Evolutionary conservation across 2,797 vertebrate species (phyloP).

Genomic region (Tangara arthus): DNA sequence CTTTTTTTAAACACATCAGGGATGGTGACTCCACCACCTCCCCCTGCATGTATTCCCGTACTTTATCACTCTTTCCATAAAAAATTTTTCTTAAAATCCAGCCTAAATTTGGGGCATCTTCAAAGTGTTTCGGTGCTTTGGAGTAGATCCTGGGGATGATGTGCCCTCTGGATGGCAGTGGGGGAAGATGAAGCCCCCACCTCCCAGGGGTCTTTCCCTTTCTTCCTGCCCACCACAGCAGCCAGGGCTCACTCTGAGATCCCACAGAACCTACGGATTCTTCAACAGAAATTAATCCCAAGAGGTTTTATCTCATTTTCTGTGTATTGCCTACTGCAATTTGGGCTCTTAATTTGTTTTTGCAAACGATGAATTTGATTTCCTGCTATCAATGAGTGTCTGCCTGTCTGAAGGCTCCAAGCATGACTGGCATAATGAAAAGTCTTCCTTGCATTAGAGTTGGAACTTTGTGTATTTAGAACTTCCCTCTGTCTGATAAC

Average conservation of each 20-base stretch:
- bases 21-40: not conserved
- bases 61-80: not conserved
- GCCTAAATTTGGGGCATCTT: not conserved
- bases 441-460: not conserved
- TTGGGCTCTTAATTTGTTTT: conserved; percentile 38
- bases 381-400: not conserved
- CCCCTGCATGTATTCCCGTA: not conserved
- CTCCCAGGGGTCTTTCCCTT: not conserved
- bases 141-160: not conserved
- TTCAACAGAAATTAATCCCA: not conserved
- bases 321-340: not conserved
- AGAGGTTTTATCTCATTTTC: not conserved
- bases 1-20: not conserved
- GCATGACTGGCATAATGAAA: conserved; percentile 37
- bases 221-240: not conserved
- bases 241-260: not conserved
- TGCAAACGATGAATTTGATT: not conserved
- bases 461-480: not conserved
- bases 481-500: not conserved
- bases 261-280: not conserved
- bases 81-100: not conserved
- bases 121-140: not conserved
- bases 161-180: not conserved
- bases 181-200: not conserved
- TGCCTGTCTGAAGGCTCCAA: not conserved